These are phyloP conservation scores for Sthenelais limicola DNA, from an alignment of 2,888 invertebrate genomes.

Conservation along the genomic window DNA sequence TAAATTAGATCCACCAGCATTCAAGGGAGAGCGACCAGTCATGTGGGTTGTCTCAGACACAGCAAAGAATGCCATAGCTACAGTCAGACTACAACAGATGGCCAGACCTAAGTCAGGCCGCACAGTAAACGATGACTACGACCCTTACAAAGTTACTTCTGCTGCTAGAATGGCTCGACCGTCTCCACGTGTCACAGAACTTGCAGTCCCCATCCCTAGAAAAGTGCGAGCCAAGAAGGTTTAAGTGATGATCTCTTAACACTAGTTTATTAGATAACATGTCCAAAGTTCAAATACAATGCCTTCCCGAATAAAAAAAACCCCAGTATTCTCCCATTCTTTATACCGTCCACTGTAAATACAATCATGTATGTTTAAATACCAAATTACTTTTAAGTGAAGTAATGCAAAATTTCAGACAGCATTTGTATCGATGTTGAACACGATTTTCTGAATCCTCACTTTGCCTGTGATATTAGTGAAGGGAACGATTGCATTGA, in stretches of 20 bases:
- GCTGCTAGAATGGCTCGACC: conserved; percentile 58
- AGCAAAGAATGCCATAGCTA: conserved; percentile 62
- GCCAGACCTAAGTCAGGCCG: conserved; percentile 64
- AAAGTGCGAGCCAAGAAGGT: conserved; percentile 57
- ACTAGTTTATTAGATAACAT: too few species aligned
- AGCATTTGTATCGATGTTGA: too few species aligned
- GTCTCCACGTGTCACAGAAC: conserved; percentile 62
- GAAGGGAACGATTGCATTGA: too few species aligned
- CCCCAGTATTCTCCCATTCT: too few species aligned
- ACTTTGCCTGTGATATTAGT: too few species aligned
- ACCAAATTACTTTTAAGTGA: too few species aligned
- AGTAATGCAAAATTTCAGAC: too few species aligned
- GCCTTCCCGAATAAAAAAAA: too few species aligned
- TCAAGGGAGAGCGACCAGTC: conserved; percentile 57
- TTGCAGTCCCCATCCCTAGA: conserved; percentile 61
- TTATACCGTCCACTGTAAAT: too few species aligned
- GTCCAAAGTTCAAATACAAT: too few species aligned
- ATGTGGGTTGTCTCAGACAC: conserved; percentile 60
- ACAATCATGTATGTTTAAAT: too few species aligned
- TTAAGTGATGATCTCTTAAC: not conserved
- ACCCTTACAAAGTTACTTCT: conserved; percentile 63
- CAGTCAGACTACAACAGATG: conserved; percentile 62
- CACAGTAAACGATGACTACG: conserved; percentile 66
- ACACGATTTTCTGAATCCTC: too few species aligned
- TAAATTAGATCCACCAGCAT: conserved; percentile 57